Evolutionary conservation across 1,140 invertebrate species (phyloP), one percentile per base, ranked within the genome.

Genomic region (Dendrolimus kikuchii): DNA sequence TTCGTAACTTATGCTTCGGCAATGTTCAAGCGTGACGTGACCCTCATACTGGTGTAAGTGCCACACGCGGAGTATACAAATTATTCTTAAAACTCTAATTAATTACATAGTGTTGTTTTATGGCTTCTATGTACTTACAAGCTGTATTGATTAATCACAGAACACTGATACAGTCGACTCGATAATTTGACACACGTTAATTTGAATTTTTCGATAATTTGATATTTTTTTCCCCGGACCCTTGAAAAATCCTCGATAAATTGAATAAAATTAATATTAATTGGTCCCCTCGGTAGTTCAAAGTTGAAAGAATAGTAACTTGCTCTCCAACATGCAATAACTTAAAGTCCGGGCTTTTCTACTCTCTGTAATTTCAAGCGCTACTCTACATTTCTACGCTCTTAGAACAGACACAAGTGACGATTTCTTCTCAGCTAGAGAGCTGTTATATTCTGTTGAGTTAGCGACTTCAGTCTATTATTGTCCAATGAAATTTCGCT

Each of bases 1-100:
- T 82, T 83, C 77, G 81, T 84, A 86, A 86, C 66, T 55, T 66
- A 59, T 63, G 68, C 60, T 72, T 59, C 64, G 60, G 62, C 65
- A 66, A 67, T 63, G 57, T 63, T 45, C 62, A 44, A 43, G 50
- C 60, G 46, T 56, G 60, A 75, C 68, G 75, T 77, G 76, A 79
- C 60, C 56, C 50, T 59, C 53, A 69, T 71, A 59, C 55, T 61
- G 64, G 46, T 44, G 9, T 10, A 45, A 49, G 57, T 55, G 48
- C 53, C 55, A 62, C 56, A 66, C 56, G 47, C 45, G 46, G 39
- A 46, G 62, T 58, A 45, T 66, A 66, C 62, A 67, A 69, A 72
- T 68, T 39, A 49, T 56, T 64, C 55, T 48, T 59, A 54, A 51
- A 54, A 40, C 48, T 41, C 49, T 62, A 57, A 62, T 62, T 62